Percentiles rank a stretch among this genome's conserved stretches.
These are phyloP conservation scores for Heliconius nattereri DNA, from an alignment of 1,140 invertebrate species.

Conservation along the genomic window DNA sequence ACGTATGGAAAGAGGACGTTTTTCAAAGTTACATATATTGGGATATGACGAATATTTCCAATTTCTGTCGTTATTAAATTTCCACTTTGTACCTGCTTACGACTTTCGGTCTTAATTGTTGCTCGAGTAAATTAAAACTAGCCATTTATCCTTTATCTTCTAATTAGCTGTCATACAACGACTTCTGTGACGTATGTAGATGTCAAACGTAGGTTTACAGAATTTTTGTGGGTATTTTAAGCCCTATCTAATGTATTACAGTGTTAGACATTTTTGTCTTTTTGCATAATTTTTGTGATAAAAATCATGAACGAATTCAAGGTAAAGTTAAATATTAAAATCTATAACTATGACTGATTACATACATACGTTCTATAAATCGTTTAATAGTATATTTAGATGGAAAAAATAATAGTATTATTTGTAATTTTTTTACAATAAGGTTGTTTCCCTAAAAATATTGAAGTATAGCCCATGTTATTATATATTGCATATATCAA, in stretches of 20 bases:
- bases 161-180: slow-evolving; percentile 30
- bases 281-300: slow-evolving; percentile 32
- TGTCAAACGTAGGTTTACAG: slow-evolving; percentile 3
- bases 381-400: slow-evolving; percentile 8
- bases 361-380: slow-evolving; percentile 11
- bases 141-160: slow-evolving; percentile 20
- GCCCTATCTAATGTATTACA: slow-evolving; percentile 12
- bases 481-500: background rate
- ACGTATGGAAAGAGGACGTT: slow-evolving; percentile 8
- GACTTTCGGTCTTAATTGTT: slow-evolving; percentile 9
- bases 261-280: slow-evolving; percentile 27
- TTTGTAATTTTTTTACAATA: slow-evolving; percentile 12
- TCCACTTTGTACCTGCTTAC: slow-evolving; percentile 16
- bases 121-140: slow-evolving; percentile 13
- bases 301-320: slow-evolving; percentile 20
- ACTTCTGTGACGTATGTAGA: slow-evolving; percentile 16
- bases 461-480: background rate
- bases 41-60: background rate
- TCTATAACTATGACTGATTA: slow-evolving; percentile 28
- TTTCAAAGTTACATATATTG: slow-evolving; percentile 1
- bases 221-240: slow-evolving; percentile 22
- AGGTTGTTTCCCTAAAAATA: background rate
- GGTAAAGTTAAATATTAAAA: slow-evolving; percentile 17
- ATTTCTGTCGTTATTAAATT: background rate
- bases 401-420: slow-evolving; percentile 3